Evolutionary conservation across 2,888 invertebrate genomes (phyloP), one percentile per base, ranked within the genome.

Genomic region (Arge pagana): DNA sequence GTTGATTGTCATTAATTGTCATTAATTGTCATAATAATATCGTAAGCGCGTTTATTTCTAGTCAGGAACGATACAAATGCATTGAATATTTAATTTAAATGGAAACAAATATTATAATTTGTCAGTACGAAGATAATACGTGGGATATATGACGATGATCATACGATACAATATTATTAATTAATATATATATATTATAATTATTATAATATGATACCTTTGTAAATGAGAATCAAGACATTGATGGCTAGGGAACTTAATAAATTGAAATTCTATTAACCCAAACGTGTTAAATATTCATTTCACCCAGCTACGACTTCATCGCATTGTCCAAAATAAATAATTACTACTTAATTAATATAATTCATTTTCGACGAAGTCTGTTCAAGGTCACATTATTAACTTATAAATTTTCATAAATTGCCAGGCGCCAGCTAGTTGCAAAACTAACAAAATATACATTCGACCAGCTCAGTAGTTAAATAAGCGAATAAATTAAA

Each of bases 241-340:
- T 65, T 65, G 70, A 68, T 63, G 68, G 70, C 67, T 71, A 71
- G 70, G 70, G 62, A 63, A 68, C 71, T 70, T 68, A 71, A 71
- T 71, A 71, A 71, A 71, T 71, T 71, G 68, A 70, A 71, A 70
- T 71, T 71, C 71, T 71, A 71, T 71, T 70, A 71, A 71, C 66
- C 65, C 60, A 68, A 70, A 66, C n/a, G 30, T 33, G 19, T 33
- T 23, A 10, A 10, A 16, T 13, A 13, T 30, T 40, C 8, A 23
- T 50, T 33, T 8, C 13, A 15, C 3, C 19, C 4, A 26, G 8
- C 8, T n/a, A n/a, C n/a, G n/a, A n/a, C n/a, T n/a, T n/a, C n/a
- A n/a, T n/a, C n/a, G n/a, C n/a, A n/a, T n/a, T n/a, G n/a, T n/a
- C n/a, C n/a, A n/a, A n/a, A n/a, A n/a, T n/a, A n/a, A n/a, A n/a